These are phyloP conservation scores for Atethmia centrago DNA, from an alignment of 2,888 invertebrate genomes.

Conservation along the genomic window DNA sequence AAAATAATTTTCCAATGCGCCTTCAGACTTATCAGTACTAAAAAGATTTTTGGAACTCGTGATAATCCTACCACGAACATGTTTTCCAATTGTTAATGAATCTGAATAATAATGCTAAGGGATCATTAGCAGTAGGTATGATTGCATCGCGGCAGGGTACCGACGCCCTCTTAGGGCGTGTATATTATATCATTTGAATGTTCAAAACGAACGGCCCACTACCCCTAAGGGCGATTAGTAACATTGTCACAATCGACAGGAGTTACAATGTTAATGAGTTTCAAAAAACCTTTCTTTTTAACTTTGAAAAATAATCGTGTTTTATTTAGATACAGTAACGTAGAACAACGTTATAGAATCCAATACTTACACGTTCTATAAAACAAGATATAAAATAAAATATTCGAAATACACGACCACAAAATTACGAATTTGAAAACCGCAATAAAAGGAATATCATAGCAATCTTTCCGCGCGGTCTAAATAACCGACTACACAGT, in stretches of 20 bases:
- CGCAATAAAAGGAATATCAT: conserved; percentile 61
- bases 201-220: conserved; percentile 77
- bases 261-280: conserved; percentile 7
- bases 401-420: conserved; percentile 22
- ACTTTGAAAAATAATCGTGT: background rate
- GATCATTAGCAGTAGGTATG: conserved; percentile 63
- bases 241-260: conserved; percentile 17
- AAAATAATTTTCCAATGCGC: background rate
- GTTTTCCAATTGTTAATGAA: conserved; percentile 29
- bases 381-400: conserved; percentile 13
- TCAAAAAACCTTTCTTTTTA: background rate
- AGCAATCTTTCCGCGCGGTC: conserved; percentile 74
- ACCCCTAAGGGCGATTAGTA: conserved; percentile 57
- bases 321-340: background rate
- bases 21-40: background rate
- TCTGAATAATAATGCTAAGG: conserved; percentile 29
- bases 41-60: background rate
- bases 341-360: background rate
- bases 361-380: too few relatives aligned
- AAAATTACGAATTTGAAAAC: conserved; percentile 55
- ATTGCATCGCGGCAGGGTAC: conserved; percentile 70
- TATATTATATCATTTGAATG: conserved; percentile 73
- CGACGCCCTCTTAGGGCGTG: conserved; percentile 68
- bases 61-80: background rate
- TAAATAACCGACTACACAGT: conserved; percentile 76